These are phyloP conservation scores for Neopelma chrysocephalum DNA, from an alignment of 2,797 vertebrate species.

Conservation along the genomic window DNA sequence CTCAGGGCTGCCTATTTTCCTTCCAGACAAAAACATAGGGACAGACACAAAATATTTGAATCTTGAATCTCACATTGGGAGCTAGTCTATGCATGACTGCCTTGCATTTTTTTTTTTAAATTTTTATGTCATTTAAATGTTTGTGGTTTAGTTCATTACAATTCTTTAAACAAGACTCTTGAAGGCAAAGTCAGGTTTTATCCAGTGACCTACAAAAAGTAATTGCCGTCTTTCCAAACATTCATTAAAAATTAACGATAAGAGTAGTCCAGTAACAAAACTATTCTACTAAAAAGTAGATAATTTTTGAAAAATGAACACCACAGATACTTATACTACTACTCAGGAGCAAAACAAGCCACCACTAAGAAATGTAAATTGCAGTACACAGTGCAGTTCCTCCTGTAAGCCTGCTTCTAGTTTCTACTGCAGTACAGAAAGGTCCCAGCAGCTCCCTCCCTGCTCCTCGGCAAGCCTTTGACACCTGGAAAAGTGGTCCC, in stretches of 20 bases:
- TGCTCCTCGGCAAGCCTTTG: neutral
- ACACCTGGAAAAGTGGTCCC: neutral
- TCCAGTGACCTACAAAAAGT: slow-evolving; percentile 18
- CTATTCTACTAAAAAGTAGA: neutral
- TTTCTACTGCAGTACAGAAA: neutral
- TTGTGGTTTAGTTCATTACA: neutral
- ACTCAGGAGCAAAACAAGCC: neutral
- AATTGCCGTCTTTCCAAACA: neutral
- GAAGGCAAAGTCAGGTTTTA: neutral
- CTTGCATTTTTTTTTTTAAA: neutral
- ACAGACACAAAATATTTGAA: neutral
- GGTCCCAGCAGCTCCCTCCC: neutral
- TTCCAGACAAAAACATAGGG: neutral
- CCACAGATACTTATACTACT: neutral
- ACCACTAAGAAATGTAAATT: neutral
- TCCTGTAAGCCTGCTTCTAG: neutral
- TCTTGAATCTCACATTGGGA: neutral
- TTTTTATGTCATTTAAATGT: slow-evolving; percentile 12
- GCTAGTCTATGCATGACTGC: neutral
- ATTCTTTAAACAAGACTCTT: neutral
- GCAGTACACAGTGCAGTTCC: neutral
- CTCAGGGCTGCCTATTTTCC: neutral
- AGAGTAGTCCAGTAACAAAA: neutral
- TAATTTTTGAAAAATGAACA: neutral
- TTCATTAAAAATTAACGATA: slow-evolving; percentile 11